Conservation (phyloP, 2,797 vertebrate genomes). For the Lateolabrax maculatus region DNA sequence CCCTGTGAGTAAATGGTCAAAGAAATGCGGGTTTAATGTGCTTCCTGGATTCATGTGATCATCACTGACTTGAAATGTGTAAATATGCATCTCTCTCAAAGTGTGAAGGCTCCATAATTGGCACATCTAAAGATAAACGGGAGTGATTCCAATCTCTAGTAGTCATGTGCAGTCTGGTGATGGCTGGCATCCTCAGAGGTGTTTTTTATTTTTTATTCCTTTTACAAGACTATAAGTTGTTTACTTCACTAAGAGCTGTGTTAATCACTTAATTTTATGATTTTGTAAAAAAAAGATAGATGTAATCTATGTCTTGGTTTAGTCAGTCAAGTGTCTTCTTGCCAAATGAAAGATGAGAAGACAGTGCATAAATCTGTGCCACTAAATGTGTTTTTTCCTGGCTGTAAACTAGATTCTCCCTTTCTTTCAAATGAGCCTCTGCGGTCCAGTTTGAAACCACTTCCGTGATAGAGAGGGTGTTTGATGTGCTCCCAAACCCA, state of each 20-base stretch:
- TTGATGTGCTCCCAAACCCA: slow-evolving; percentile 5
- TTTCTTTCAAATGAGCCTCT: neutral
- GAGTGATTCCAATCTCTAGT: slow-evolving; percentile 25
- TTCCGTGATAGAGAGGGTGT: neutral
- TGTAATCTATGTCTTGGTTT: neutral
- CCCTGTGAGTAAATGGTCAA: neutral
- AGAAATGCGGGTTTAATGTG: neutral
- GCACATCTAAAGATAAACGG: slow-evolving; percentile 42
- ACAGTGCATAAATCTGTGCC: slow-evolving; percentile 10
- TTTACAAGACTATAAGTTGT: neutral
- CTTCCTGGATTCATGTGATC: neutral
- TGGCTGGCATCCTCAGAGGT: neutral
- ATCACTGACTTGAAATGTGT: slow-evolving; percentile 12
- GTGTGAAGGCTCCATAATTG: slow-evolving; percentile 37
- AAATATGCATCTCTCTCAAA: slow-evolving; percentile 8
- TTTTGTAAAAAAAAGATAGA: neutral
- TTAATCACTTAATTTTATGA: neutral
- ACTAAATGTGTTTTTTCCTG: slow-evolving; percentile 13
- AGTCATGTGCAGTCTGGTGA: slow-evolving; percentile 46
- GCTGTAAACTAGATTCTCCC: neutral
- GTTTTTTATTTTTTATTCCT: neutral
- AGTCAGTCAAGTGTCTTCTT: neutral
- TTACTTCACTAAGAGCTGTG: neutral
- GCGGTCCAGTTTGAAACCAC: neutral
- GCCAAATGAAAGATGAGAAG: neutral